Percentiles rank a stretch among this genome's conserved stretches.
Conservation (phyloP, 2,888 invertebrate species). For the Tetragonula carbonaria region DNA sequence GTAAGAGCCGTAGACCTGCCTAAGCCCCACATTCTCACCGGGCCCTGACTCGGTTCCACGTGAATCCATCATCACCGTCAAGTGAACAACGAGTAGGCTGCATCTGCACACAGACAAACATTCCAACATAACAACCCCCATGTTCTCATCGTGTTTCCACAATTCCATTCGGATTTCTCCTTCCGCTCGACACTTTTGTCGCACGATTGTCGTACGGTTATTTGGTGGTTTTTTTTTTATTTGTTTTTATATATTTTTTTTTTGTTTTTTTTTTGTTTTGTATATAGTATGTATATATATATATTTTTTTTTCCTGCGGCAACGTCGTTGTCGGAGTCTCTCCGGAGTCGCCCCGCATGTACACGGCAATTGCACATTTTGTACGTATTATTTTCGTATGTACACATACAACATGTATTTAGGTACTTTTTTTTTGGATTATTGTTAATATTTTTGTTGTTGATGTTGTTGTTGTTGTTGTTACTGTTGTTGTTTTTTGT, state of each 20-base stretch:
- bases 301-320: constrained; percentile 8
- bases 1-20: constrained; percentile 81
- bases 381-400: constrained; percentile 12
- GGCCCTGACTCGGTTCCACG: constrained; percentile 78
- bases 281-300: not conserved
- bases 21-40: constrained; percentile 76
- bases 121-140: constrained; percentile 83
- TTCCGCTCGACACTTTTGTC: constrained; percentile 36
- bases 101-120: constrained; percentile 85
- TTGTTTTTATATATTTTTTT: constrained; percentile 7
- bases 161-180: constrained; percentile 49
- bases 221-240: constrained; percentile 14
- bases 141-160: constrained; percentile 51
- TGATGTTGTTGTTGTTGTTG: constrained; percentile 43
- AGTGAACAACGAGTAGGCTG: constrained; percentile 84
- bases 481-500: constrained; percentile 29
- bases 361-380: constrained; percentile 23
- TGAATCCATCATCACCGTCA: constrained; percentile 81
- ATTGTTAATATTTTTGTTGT: constrained; percentile 35
- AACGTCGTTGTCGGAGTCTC: constrained; percentile 46
- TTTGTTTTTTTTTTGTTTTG: constrained; percentile 28
- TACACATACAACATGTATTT: constrained; percentile 29
- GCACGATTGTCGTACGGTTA: constrained; percentile 21
- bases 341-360: constrained; percentile 52
- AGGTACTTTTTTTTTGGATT: constrained; percentile 25